These are phyloP conservation scores for Drosophila nigricruria DNA, from an alignment of 2,888 invertebrate genomes.

Conservation along the genomic window DNA sequence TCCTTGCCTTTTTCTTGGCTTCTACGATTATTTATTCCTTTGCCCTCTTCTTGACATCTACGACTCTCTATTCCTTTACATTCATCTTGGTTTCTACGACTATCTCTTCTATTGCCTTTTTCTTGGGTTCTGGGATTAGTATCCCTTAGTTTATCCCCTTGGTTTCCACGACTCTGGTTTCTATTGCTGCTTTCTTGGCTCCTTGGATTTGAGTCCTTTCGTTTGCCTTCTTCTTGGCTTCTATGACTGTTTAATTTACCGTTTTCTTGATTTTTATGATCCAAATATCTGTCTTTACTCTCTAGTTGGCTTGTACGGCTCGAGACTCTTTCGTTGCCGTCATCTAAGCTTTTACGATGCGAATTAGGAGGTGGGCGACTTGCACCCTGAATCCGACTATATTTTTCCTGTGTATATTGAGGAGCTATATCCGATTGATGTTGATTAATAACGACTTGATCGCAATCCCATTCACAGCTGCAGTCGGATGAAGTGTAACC, in stretches of 20 bases:
- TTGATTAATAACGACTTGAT: neutral
- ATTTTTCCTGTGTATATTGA: neutral
- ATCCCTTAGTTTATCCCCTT: neutral
- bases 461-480: slow-evolving; percentile 4
- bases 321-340: neutral
- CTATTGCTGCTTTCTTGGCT: neutral
- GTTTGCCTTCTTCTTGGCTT: neutral
- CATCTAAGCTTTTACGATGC: neutral
- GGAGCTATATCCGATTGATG: neutral
- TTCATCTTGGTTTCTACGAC: neutral
- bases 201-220: neutral
- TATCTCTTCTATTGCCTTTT: neutral
- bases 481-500: slow-evolving; percentile 45
- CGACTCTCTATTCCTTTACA: neutral
- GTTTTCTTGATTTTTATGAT: neutral
- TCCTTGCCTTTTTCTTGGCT: neutral
- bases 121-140: neutral
- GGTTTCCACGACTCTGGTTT: neutral
- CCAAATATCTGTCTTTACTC: neutral
- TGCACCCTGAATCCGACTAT: slow-evolving; percentile 18
- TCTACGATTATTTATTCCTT: too few relatives aligned
- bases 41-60: neutral
- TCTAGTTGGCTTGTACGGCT: neutral
- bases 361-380: neutral
- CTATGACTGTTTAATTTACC: neutral